These are phyloP conservation scores for Cephus spinipes DNA, from an alignment of 2,888 invertebrate species.

Conservation along the genomic window DNA sequence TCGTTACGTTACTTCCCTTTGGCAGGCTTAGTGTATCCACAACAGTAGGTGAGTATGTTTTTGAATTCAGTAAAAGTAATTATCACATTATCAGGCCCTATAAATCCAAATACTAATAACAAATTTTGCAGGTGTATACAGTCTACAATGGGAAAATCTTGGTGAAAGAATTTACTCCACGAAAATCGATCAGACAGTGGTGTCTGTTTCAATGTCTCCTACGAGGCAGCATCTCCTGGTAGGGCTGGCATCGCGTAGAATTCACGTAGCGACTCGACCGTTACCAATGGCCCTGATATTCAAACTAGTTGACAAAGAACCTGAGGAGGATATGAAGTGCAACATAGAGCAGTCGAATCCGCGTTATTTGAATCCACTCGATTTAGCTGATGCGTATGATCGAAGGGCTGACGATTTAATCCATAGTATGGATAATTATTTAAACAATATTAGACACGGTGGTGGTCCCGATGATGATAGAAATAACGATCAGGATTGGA, in stretches of 20 bases:
- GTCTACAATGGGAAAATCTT: constrained; percentile 79
- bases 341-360: constrained; percentile 27
- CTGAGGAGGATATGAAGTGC: constrained; percentile 30
- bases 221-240: constrained; percentile 83
- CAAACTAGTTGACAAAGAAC: constrained; percentile 46
- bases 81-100: not conserved
- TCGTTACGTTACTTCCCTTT: constrained; percentile 82
- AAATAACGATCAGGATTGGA: constrained; percentile 27
- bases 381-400: constrained; percentile 59
- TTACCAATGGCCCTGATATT: constrained; percentile 59
- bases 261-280: constrained; percentile 65
- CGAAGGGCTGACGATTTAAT: constrained; percentile 40
- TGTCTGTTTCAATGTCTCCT: constrained; percentile 88
- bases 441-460: constrained; percentile 18
- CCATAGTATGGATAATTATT: constrained; percentile 25
- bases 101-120: not conserved
- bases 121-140: constrained; percentile 76
- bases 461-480: constrained; percentile 5
- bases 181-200: constrained; percentile 81
- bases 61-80: not conserved
- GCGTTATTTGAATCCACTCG: constrained; percentile 31
- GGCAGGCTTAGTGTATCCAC: constrained; percentile 78
- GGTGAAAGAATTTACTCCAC: constrained; percentile 85
- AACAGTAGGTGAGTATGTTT: constrained; percentile 74
- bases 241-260: constrained; percentile 79